Evolutionary conservation across 2,888 invertebrate species (phyloP), one percentile per base, ranked within the genome.

Genomic region (Phengaris alcon): DNA sequence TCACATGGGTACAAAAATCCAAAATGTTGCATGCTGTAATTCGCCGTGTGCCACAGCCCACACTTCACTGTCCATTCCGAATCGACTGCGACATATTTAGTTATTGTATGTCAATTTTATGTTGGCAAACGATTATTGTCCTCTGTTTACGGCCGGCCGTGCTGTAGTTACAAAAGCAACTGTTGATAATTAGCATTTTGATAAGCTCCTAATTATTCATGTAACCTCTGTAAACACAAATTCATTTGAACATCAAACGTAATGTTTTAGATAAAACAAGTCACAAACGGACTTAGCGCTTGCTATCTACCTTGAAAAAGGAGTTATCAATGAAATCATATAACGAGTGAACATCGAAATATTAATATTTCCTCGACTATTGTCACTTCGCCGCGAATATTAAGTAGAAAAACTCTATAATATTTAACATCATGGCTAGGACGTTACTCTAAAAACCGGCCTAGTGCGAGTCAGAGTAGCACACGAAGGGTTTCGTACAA

Each of bases 41-140:
- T 35, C 35, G 35, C 35, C 35, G 35, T 35, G 35, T 35, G 35
- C 35, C 4, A 4, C 4, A 35, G 35, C 35, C 35, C 35, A 35
- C 35, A 4, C 35, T 57, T 3, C 9, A n/a, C 57, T 54, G 57
- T 7, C 57, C 9, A 57, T 7, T 15, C 22, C 5, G 15, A 57
- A 57, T n/a, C 10, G 12, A 12, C 52, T 10, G 5, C 22, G 12
- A 64, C 35, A 12, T 64, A 35, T 6, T 64, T 12, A 64, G 22
- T 35, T 35, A 64, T 6, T 10, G 64, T 64, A 35, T 44, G 12
- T 64, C 64, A 35, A 64, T n/a, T n/a, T n/a, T n/a, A n/a, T n/a
- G n/a, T n/a, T 12, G 44, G 12, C 83, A 84, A 83, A 87, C 88
- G 87, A 88, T 89, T 88, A 79, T 78, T 85, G 88, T 86, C 84